phyloP scores from a whole-genome alignment of 2,888 invertebrate genomes.

The Galerucella pusilla region DNA sequence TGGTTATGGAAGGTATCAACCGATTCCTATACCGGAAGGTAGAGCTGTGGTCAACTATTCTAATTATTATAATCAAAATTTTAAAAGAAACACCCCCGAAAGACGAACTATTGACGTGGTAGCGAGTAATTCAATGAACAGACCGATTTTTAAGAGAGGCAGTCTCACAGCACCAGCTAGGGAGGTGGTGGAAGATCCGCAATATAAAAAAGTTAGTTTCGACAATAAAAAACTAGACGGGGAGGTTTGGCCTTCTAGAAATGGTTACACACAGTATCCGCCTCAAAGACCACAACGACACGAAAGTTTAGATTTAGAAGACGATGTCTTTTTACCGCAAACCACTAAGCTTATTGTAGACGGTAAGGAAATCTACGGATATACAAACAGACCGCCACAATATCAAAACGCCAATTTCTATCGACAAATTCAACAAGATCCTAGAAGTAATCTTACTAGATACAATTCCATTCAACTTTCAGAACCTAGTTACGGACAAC shows the following conservation, averaged over 20 bases:
- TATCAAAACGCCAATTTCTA: slow-evolving; percentile 38
- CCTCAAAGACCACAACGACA: slow-evolving; percentile 49
- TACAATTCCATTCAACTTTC: slow-evolving; percentile 50
- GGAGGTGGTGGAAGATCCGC: slow-evolving; percentile 59
- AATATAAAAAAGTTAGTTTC: slow-evolving; percentile 68
- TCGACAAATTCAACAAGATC: slow-evolving; percentile 27
- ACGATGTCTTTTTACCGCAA: slow-evolving; percentile 60
- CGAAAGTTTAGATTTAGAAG: slow-evolving; percentile 54
- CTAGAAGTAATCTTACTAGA: slow-evolving; percentile 39
- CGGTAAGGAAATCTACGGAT: slow-evolving; percentile 41
- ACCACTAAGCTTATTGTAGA: slow-evolving; percentile 30
- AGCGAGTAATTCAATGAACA: slow-evolving; percentile 45
- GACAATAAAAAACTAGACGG: slow-evolving; percentile 42
- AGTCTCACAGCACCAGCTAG: slow-evolving; percentile 62
- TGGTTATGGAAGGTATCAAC: slow-evolving; percentile 37
- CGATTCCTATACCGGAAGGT: slow-evolving; percentile 49
- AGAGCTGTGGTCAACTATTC: slow-evolving; percentile 45
- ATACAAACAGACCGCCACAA: slow-evolving; percentile 36
- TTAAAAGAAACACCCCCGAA: slow-evolving; percentile 52
- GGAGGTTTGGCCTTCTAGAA: slow-evolving; percentile 66
- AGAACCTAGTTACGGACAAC: slow-evolving; percentile 51
- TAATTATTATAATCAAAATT: slow-evolving; percentile 44
- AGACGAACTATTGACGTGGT: slow-evolving; percentile 51
- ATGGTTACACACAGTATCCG: slow-evolving; percentile 63
- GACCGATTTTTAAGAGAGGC: slow-evolving; percentile 69